phyloP scores from a whole-genome alignment of 1,140 invertebrate genomes.

The Diprion similis region DNA sequence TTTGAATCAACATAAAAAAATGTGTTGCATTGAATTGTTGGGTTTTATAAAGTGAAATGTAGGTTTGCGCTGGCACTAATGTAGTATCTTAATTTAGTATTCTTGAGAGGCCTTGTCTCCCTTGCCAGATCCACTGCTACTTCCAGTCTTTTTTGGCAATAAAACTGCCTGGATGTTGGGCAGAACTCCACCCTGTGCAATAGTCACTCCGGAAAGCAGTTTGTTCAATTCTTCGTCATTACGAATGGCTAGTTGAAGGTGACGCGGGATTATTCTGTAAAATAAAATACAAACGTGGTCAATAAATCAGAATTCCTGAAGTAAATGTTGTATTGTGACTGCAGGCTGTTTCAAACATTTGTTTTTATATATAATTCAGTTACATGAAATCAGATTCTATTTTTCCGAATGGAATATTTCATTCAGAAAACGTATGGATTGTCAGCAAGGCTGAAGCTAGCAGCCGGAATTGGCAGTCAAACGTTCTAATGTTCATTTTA shows the following conservation, averaged over 20 bases:
- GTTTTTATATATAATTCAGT: too few species aligned
- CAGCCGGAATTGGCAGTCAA: too few species aligned
- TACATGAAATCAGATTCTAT: too few species aligned
- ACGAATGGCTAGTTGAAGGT: constrained; percentile 77
- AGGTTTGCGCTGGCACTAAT: background rate
- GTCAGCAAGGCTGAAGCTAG: too few species aligned
- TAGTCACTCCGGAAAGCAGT: constrained; percentile 78
- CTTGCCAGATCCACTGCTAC: constrained; percentile 38
- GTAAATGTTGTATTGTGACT: too few species aligned
- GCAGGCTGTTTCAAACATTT: too few species aligned
- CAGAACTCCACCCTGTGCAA: constrained; percentile 80
- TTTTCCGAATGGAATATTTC: too few species aligned
- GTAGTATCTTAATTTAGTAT: constrained; percentile 37
- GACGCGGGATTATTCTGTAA: constrained; percentile 75
- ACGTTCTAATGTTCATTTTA: too few species aligned
- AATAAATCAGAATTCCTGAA: too few species aligned
- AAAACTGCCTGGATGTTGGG: constrained; percentile 78
- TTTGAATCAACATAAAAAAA: background rate
- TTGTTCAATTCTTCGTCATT: constrained; percentile 85
- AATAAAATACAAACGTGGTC: background rate
- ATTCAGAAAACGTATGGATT: too few species aligned
- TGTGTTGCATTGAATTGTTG: background rate
- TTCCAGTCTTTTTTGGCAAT: constrained; percentile 73
- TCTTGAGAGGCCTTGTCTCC: constrained; percentile 46
- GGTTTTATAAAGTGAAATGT: background rate